These are phyloP conservation scores for Hippocampus barbouri DNA, from an alignment of 2,113 vertebrate genomes.

Conservation along the genomic window DNA sequence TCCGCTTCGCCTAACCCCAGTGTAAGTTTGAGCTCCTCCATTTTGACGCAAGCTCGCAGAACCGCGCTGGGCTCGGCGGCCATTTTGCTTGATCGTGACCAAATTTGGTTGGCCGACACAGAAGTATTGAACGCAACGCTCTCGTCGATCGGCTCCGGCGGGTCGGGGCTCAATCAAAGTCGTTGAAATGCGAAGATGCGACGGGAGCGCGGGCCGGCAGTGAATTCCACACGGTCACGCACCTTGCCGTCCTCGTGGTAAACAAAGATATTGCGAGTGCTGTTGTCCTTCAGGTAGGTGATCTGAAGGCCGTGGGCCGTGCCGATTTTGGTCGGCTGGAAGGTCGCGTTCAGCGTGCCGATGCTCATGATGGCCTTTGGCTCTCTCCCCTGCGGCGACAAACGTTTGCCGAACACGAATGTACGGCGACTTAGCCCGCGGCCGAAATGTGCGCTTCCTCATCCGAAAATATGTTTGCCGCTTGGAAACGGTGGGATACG, in stretches of 20 bases:
- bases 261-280: constrained; percentile 94
- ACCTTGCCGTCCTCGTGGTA: constrained; percentile 97
- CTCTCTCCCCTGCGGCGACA: constrained; percentile 81
- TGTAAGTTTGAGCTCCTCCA: too few relatives aligned
- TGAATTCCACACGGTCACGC: constrained; percentile 5
- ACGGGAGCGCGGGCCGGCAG: too few relatives aligned
- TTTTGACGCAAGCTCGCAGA: too few relatives aligned
- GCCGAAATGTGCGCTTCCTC: too few relatives aligned
- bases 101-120: background rate
- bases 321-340: constrained; percentile 90
- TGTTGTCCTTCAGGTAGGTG: constrained; percentile 94
- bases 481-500: too few relatives aligned
- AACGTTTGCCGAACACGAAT: background rate
- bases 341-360: constrained; percentile 85
- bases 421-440: too few relatives aligned
- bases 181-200: too few relatives aligned
- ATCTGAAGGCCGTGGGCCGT: constrained; percentile 89
- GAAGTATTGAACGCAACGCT: too few relatives aligned
- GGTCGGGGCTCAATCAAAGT: background rate
- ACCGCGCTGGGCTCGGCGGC: too few relatives aligned
- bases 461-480: background rate
- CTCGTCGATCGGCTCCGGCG: too few relatives aligned
- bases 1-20: too few relatives aligned
- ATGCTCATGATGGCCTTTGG: constrained; percentile 95
- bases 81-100: background rate